Evolutionary conservation across 2,113 vertebrate species (phyloP).

Genomic region (Melanerpes aurifrons): DNA sequence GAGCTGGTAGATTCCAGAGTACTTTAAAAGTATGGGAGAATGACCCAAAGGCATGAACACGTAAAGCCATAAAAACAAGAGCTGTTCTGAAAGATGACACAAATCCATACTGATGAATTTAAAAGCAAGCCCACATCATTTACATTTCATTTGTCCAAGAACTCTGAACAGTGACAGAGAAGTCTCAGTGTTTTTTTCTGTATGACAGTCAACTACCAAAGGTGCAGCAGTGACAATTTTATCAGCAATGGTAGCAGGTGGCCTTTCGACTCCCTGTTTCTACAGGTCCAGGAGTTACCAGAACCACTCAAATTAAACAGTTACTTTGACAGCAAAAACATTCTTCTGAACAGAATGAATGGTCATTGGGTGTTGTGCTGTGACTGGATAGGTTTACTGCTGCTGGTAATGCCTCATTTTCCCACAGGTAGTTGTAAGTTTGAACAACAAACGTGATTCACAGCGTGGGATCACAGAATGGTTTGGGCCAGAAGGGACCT

Average conservation of each 20-base stretch:
- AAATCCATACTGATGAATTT: background rate
- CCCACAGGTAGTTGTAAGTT: background rate
- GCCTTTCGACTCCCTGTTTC: background rate
- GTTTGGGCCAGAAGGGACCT: background rate
- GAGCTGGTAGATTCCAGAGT: background rate
- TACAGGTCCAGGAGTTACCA: background rate
- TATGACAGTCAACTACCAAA: background rate
- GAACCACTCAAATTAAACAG: background rate
- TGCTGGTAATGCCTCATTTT: background rate
- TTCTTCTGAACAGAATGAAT: background rate
- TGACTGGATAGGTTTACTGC: background rate
- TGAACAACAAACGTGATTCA: accelerated
- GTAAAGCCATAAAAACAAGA: background rate
- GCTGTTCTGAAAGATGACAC: background rate
- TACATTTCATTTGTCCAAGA: background rate
- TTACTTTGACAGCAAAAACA: background rate
- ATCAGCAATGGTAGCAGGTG: background rate
- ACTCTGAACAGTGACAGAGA: background rate
- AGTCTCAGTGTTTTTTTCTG: background rate
- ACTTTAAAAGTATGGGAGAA: background rate
- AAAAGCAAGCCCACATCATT: background rate
- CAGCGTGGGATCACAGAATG: too few species aligned
- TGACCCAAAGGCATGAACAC: background rate
- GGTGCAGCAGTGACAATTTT: background rate
- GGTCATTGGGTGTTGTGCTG: accelerated